A percentile compares a stretch with the other conserved stretches of the same genome.
Evolutionary conservation across 2,888 invertebrate genomes (phyloP).

Genomic region (Luperina nickerlii): DNA sequence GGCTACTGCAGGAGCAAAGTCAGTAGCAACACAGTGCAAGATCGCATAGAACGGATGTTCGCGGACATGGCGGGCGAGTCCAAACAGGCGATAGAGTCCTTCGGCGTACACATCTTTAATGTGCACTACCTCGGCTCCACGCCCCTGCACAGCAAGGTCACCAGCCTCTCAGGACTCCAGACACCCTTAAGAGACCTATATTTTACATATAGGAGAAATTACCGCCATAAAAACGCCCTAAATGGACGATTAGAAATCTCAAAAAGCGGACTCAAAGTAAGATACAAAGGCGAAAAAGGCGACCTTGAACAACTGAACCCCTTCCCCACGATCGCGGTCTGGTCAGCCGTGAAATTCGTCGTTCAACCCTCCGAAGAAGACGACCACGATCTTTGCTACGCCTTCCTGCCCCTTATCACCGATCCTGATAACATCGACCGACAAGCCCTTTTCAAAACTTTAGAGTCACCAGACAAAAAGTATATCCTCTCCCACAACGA

Average conservation of each 20-base stretch:
- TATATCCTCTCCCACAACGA: conserved; percentile 90
- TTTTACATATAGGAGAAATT: conserved; percentile 90
- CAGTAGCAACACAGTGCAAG: conserved; percentile 93
- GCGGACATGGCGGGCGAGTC: conserved; percentile 92
- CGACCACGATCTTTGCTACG: conserved; percentile 90
- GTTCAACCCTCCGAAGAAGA: conserved; percentile 91
- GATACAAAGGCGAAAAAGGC: conserved; percentile 91
- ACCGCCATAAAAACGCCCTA: conserved; percentile 87
- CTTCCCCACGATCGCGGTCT: conserved; percentile 97
- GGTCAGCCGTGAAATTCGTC: conserved; percentile 97
- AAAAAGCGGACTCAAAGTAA: conserved; percentile 93
- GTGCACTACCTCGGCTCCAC: conserved; percentile 96
- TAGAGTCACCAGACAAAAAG: conserved; percentile 89
- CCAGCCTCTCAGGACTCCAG: conserved; percentile 95
- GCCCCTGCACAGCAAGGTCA: conserved; percentile 94
- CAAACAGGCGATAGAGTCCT: conserved; percentile 86
- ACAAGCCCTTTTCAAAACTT: conserved; percentile 91
- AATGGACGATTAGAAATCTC: conserved; percentile 93
- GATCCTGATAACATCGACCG: conserved; percentile 95
- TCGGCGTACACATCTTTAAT: conserved; percentile 91
- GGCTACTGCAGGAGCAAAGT: conserved; percentile 84
- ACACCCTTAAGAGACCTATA: conserved; percentile 94
- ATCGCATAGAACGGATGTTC: conserved; percentile 96
- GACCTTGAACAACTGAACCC: conserved; percentile 93
- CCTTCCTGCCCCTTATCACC: conserved; percentile 95